Conservation (phyloP, 1,140 invertebrate genomes). For the Harlomillsia oculata region DNA sequence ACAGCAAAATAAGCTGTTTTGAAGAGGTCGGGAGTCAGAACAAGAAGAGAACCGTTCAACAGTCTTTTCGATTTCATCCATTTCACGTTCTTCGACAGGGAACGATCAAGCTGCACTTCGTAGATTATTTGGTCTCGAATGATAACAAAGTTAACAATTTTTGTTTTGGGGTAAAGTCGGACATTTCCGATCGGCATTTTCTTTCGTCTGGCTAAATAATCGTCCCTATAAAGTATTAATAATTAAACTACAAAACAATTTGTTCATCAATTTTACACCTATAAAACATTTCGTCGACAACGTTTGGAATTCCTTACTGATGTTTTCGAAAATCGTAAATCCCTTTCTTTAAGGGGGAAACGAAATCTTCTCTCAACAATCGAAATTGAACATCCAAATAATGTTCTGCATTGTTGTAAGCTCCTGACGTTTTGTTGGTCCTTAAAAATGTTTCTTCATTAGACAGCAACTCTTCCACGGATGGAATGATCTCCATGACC, state of each 20-base stretch:
- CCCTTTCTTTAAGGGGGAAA: conserved; percentile 21
- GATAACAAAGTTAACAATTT: conserved; percentile 8
- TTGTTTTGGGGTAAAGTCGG: conserved; percentile 21
- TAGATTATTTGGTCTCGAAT: conserved; percentile 16
- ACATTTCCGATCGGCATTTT: conserved; percentile 25
- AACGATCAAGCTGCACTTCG: conserved; percentile 17
- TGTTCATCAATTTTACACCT: neutral
- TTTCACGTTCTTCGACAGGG: conserved; percentile 14
- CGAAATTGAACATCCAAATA: conserved; percentile 70
- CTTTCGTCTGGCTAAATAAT: conserved; percentile 21
- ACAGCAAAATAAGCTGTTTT: conserved; percentile 14
- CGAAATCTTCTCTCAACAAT: conserved; percentile 52
- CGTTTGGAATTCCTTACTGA: neutral
- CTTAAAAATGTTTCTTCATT: conserved; percentile 42
- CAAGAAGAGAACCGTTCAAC: conserved; percentile 16
- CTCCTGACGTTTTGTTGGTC: conserved; percentile 51
- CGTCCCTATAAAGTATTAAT: neutral
- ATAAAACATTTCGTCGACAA: neutral
- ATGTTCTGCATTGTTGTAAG: conserved; percentile 53
- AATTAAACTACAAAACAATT: neutral
- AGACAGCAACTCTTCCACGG: conserved; percentile 15
- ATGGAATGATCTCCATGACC: conserved; percentile 22
- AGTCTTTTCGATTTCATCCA: conserved; percentile 25
- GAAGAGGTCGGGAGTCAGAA: conserved; percentile 14
- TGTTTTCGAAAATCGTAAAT: conserved; percentile 20